Evolutionary conservation across 2,113 vertebrate genomes (phyloP).

Genomic region (Cryptomyrus ogoouensis): DNA sequence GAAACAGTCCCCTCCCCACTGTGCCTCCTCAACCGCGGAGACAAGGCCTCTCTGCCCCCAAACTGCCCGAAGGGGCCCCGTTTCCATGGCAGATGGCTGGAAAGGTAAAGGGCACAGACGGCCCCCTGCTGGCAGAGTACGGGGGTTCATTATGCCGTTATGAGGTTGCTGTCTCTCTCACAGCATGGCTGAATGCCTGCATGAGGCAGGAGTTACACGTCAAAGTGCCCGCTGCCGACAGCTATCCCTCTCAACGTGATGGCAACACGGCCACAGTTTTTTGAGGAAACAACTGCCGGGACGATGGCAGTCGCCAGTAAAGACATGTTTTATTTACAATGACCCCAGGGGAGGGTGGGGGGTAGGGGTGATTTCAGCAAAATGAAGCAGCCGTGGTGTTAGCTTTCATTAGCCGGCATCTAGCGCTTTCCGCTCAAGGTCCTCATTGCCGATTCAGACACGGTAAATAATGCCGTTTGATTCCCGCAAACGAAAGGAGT

Average conservation of each 20-base stretch:
- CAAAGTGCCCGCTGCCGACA: neutral
- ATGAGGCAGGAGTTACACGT: neutral
- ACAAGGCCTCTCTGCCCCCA: neutral
- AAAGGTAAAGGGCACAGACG: neutral
- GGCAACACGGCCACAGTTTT: neutral
- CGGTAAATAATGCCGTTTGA: conserved; percentile 16
- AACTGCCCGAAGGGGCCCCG: neutral
- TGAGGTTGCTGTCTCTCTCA: neutral
- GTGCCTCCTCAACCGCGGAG: neutral
- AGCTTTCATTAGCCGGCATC: neutral
- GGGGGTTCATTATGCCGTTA: neutral
- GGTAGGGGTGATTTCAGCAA: neutral
- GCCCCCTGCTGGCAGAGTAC: neutral
- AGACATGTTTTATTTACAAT: neutral
- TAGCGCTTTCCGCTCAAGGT: neutral
- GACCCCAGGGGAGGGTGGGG: neutral
- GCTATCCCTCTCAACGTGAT: neutral
- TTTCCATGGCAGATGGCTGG: conserved; percentile 17
- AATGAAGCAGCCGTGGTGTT: neutral
- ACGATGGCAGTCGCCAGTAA: neutral
- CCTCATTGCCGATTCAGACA: neutral
- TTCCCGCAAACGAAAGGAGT: neutral
- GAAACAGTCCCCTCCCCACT: neutral
- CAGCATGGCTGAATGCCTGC: neutral
- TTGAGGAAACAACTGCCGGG: neutral